These are phyloP conservation scores for Larimichthys crocea DNA, from an alignment of 2,113 vertebrate genomes.

Conservation along the genomic window DNA sequence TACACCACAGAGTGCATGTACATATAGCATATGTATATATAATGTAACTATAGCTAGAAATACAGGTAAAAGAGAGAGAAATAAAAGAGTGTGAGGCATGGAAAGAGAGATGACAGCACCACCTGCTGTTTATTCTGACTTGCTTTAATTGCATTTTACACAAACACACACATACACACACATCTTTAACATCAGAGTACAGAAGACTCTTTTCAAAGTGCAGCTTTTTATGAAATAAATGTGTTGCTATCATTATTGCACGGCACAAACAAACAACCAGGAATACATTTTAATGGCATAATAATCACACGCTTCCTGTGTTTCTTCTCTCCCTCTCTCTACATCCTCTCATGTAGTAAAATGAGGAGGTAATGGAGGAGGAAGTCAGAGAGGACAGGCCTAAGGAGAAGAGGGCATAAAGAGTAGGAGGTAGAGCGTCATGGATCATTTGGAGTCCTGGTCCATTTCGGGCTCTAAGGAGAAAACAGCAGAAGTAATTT, in stretches of 20 bases:
- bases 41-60: constrained; percentile 1
- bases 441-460: constrained; percentile 46
- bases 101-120: constrained; percentile 28
- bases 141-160: constrained; percentile 3
- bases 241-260: not conserved
- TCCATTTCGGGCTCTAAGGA: constrained; percentile 39
- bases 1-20: not conserved
- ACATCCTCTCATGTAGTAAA: not conserved
- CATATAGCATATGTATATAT: not conserved
- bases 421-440: not conserved
- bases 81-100: not conserved
- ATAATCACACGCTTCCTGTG: not conserved
- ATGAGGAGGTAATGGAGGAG: not conserved
- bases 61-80: not conserved
- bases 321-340: not conserved
- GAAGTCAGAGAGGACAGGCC: not conserved
- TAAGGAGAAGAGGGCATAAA: not conserved
- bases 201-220: not conserved
- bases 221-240: constrained; percentile 36
- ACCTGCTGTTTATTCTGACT: constrained; percentile 51
- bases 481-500: constrained; percentile 32
- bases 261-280: not conserved
- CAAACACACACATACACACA: not conserved
- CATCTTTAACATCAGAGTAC: not conserved
- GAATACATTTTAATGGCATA: not conserved